phyloP scores from a whole-genome alignment of 2,888 invertebrate genomes.

The Prostheceraeus crozeri region DNA sequence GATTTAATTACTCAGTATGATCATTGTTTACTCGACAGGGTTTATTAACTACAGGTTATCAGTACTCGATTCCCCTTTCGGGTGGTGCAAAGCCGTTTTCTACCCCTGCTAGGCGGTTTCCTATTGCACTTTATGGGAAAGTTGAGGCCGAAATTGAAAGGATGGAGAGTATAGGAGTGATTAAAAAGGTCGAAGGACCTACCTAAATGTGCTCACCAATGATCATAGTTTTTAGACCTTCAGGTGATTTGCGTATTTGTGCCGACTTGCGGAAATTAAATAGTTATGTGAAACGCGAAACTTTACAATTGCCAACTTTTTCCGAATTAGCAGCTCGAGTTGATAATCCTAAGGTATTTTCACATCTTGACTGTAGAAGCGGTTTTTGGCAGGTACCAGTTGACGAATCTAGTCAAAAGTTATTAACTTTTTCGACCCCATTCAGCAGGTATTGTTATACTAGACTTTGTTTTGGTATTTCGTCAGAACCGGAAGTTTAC shows the following conservation, averaged over 20 bases:
- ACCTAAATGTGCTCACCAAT: constrained; percentile 3
- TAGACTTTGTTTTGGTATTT: neutral
- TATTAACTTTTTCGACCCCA: constrained; percentile 2
- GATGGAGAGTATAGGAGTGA: neutral
- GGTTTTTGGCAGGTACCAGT: constrained; percentile 20
- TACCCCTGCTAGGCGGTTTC: constrained; percentile 2
- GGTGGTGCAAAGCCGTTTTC: neutral
- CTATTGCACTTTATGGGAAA: neutral
- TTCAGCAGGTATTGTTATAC: constrained; percentile 6
- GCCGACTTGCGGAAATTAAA: constrained; percentile 12
- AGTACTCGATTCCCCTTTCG: neutral
- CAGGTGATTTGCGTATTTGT: constrained; percentile 15
- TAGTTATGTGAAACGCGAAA: neutral
- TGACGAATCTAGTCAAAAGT: neutral
- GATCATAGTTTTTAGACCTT: neutral
- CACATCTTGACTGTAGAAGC: neutral
- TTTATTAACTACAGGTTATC: constrained; percentile 8
- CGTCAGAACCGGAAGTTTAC: constrained; percentile 2
- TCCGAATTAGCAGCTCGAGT: constrained; percentile 10
- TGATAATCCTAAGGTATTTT: neutral
- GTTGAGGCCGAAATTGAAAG: constrained; percentile 2
- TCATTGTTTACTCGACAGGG: constrained; percentile 4
- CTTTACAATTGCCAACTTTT: constrained; percentile 2
- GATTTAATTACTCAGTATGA: too few species aligned
- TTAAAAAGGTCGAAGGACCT: constrained; percentile 4